Evolutionary conservation across 2,888 invertebrate genomes (phyloP).

Genomic region (Andrena fulva): DNA sequence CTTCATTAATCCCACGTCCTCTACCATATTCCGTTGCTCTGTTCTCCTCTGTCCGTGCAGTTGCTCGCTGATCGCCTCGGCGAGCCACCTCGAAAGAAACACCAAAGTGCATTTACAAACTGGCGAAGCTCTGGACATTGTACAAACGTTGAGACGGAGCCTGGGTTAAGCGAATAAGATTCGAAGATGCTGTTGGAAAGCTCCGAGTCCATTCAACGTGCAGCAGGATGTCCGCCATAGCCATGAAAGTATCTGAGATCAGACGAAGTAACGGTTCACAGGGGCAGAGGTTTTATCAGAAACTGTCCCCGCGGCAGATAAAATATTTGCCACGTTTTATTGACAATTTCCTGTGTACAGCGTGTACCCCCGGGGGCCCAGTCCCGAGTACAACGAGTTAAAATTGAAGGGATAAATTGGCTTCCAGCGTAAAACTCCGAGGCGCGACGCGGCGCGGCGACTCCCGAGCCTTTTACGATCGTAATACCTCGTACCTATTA

Average conservation of each 20-base stretch:
- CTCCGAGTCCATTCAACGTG: background rate
- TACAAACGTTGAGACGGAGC: background rate
- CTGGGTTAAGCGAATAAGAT: background rate
- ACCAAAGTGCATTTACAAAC: background rate
- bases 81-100: background rate
- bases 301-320: conserved; percentile 2
- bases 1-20: conserved; percentile 38
- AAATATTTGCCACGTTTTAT: conserved; percentile 55
- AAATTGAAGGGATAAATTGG: conserved; percentile 46
- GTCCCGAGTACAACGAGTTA: background rate
- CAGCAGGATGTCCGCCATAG: conserved; percentile 9
- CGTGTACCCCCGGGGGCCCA: background rate
- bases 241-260: background rate
- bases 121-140: background rate
- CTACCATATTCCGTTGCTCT: conserved; percentile 8
- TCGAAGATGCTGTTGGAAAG: background rate
- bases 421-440: conserved; percentile 6
- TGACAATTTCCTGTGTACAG: conserved; percentile 38
- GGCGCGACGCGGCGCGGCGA: conserved; percentile 5
- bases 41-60: background rate
- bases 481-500: conserved; percentile 48
- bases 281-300: conserved; percentile 14
- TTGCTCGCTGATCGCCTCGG: background rate
- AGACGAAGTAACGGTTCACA: conserved; percentile 4
- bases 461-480: conserved; percentile 44